These are phyloP conservation scores for Mimas tiliae DNA, from an alignment of 2,888 invertebrate species.

Conservation along the genomic window DNA sequence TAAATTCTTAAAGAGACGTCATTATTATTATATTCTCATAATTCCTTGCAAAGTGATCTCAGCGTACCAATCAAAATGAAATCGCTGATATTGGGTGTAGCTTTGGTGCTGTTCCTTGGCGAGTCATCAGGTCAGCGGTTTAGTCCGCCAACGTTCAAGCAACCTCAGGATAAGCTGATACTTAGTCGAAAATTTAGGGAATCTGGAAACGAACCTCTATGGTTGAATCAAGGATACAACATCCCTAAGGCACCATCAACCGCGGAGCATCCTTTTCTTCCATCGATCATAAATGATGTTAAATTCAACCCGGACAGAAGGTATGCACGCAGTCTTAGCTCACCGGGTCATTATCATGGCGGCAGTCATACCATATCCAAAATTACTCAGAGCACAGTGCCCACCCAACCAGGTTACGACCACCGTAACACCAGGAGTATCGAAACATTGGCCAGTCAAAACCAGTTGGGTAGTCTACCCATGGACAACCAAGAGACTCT, in stretches of 20 bases:
- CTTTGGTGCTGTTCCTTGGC: slow-evolving; percentile 39
- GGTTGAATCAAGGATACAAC: slow-evolving; percentile 32
- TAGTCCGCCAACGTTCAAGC: slow-evolving; percentile 46
- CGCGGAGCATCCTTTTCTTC: slow-evolving; percentile 35
- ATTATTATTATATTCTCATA: slow-evolving; percentile 8
- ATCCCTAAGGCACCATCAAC: slow-evolving; percentile 31
- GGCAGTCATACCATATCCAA: slow-evolving; percentile 44
- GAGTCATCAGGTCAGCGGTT: slow-evolving; percentile 43
- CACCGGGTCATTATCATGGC: slow-evolving; percentile 48
- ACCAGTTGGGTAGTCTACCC: not conserved
- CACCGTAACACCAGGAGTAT: slow-evolving; percentile 52
- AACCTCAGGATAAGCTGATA: slow-evolving; percentile 36
- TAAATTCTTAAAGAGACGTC: slow-evolving; percentile 14
- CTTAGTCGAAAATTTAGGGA: slow-evolving; percentile 45
- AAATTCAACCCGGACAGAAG: slow-evolving; percentile 31
- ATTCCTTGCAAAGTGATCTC: not conserved
- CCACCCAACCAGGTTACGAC: slow-evolving; percentile 58
- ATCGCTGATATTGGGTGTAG: slow-evolving; percentile 32
- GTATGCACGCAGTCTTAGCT: slow-evolving; percentile 39
- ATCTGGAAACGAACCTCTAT: slow-evolving; percentile 36
- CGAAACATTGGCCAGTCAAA: not conserved
- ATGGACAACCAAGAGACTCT: slow-evolving; percentile 4
- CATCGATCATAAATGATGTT: slow-evolving; percentile 36
- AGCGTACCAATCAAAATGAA: slow-evolving; percentile 25
- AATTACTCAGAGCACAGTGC: slow-evolving; percentile 48